phyloP scores from a whole-genome alignment of 2,797 vertebrate genomes.

The Lagocephalus sceleratus region DNA sequence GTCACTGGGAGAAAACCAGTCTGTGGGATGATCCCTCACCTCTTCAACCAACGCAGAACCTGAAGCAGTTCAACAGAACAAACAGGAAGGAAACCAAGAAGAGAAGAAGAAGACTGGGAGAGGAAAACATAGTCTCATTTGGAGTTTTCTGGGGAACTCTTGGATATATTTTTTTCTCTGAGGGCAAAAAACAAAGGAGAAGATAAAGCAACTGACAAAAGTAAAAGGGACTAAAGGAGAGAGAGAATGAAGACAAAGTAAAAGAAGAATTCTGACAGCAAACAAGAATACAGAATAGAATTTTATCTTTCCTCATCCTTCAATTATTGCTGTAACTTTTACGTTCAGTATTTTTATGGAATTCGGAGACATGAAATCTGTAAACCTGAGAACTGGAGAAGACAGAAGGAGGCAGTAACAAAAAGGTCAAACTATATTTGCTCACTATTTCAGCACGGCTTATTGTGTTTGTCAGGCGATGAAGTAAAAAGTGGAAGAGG shows the following conservation, averaged over 20 bases:
- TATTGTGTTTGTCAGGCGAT: too few relatives aligned
- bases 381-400: neutral
- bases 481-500: neutral
- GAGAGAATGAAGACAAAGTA: too few relatives aligned
- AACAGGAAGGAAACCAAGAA: conserved; percentile 21
- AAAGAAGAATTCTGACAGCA: neutral
- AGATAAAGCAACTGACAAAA: conserved; percentile 10
- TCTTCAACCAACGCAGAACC: conserved; percentile 13
- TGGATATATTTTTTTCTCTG: neutral
- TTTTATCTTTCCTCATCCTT: neutral
- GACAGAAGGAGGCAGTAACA: conserved; percentile 1
- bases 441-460: too few relatives aligned
- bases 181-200: conserved; percentile 5
- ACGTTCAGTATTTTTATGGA: too few relatives aligned
- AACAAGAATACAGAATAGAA: neutral
- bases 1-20: conserved; percentile 29
- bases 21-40: conserved; percentile 29
- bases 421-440: neutral
- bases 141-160: neutral
- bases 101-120: conserved; percentile 11
- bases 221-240: neutral
- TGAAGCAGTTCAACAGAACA: conserved; percentile 26
- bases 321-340: too few relatives aligned
- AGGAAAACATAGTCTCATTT: conserved; percentile 5
- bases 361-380: too few relatives aligned